A percentile compares a stretch with the other conserved stretches of the same genome.
These are phyloP conservation scores for Drosophila kurseongensis DNA, from an alignment of 1,140 invertebrate genomes.

Conservation along the genomic window DNA sequence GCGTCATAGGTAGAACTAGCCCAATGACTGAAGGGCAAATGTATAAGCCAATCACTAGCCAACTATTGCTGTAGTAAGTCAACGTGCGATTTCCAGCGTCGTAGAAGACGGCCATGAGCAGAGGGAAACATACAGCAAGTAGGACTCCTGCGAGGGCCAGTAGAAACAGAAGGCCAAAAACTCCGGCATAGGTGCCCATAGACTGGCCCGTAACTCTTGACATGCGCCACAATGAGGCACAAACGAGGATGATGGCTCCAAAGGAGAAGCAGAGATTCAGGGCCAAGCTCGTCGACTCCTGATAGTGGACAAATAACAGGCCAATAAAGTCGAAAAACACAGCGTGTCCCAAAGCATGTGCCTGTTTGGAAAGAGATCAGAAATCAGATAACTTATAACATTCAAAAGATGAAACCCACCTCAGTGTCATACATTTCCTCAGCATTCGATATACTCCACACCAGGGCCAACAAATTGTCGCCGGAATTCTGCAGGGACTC, in stretches of 20 bases:
- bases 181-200: slow-evolving; percentile 20
- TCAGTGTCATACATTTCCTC: slow-evolving; percentile 86
- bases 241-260: slow-evolving; percentile 79
- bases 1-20: slow-evolving; percentile 44
- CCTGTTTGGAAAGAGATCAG: slow-evolving; percentile 19
- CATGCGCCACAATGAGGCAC: slow-evolving; percentile 78
- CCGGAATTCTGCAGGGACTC: slow-evolving; percentile 93
- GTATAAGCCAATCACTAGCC: slow-evolving; percentile 87
- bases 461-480: slow-evolving; percentile 90
- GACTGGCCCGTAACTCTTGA: slow-evolving; percentile 29
- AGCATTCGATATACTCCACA: slow-evolving; percentile 87
- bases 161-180: slow-evolving; percentile 45
- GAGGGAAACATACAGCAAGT: slow-evolving; percentile 86
- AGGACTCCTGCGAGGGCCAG: slow-evolving; percentile 86
- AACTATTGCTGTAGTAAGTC: slow-evolving; percentile 89
- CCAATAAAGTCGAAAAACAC: slow-evolving; percentile 93
- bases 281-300: slow-evolving; percentile 85
- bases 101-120: slow-evolving; percentile 85
- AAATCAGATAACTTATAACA: too few species aligned
- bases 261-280: slow-evolving; percentile 86
- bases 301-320: slow-evolving; percentile 88
- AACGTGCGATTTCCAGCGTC: slow-evolving; percentile 85
- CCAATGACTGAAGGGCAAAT: slow-evolving; percentile 85
- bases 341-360: slow-evolving; percentile 85
- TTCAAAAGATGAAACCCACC: slow-evolving; percentile 5